Base-by-base conservation (phyloP, 2,888 invertebrate genomes). In the Sclerodermus sp. region DNA sequence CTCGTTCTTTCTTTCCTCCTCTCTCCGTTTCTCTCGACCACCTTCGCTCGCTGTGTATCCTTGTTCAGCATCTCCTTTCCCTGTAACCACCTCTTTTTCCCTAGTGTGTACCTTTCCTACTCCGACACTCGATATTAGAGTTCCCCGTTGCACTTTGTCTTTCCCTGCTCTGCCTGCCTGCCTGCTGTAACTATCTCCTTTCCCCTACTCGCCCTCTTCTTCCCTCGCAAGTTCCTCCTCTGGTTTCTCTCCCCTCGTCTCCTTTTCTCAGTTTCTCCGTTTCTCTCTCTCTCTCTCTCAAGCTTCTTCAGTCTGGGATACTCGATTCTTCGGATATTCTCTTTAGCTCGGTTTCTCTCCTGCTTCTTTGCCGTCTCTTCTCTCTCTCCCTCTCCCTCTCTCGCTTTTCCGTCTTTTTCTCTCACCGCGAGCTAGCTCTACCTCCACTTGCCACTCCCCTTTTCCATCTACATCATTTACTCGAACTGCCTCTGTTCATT, bases 241-340 rank as follows among this genome's bases (percentile, higher is more conserved):
- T 16, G n/a, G 37, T 8, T n/a, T n/a, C n/a, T 30, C 8, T 9
- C 6, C 30, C 8, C 10, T 6, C 30, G 30, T 30, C 30, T 30
- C 10, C 8, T 30, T 9, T 30, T 10, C 42, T 39, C 43, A 51
- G 45, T 46, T 46, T 48, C 44, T 36, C n/a, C n/a, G n/a, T n/a
- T n/a, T n/a, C n/a, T n/a, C 46, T 43, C 42, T 46, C 43, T 47
- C 16, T 42, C 40, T 41, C 42, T 29, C n/a, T n/a, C n/a, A n/a
- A n/a, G n/a, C n/a, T n/a, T n/a, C n/a, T n/a, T n/a, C n/a, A n/a
- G n/a, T n/a, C 29, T 30, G 10, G 30, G 30, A 13, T 15, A 16
- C 23, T 16, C n/a, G 13, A n/a, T 15, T 8, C 36, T 31, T 45
- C 17, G 3, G n/a, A 30, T 32, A 30, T 45, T 23, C 42, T 23